phyloP scores from a whole-genome alignment of 2,113 vertebrate species.

The Dunckerocampus dactyliophorus region DNA sequence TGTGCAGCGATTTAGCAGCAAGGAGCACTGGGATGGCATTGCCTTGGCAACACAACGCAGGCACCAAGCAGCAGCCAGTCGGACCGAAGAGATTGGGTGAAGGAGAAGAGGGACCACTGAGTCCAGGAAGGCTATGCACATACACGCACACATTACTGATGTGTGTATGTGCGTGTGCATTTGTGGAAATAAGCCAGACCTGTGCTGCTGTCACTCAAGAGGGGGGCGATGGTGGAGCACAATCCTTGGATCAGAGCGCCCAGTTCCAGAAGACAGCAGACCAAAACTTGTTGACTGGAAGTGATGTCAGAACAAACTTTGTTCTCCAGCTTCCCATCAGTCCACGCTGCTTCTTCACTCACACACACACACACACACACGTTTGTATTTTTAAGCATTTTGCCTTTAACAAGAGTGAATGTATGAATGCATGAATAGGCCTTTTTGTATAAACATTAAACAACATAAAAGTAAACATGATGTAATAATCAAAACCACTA shows the following conservation, averaged over 20 bases:
- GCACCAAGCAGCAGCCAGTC: slow-evolving; percentile 87
- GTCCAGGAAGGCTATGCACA: slow-evolving; percentile 80
- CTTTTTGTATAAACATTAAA: no score
- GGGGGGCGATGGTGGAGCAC: slow-evolving; percentile 79
- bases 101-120: slow-evolving; percentile 78
- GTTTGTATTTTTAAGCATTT: neutral
- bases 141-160: slow-evolving; percentile 11
- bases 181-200: slow-evolving; percentile 60
- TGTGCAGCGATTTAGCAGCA: slow-evolving; percentile 82
- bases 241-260: slow-evolving; percentile 79
- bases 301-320: slow-evolving; percentile 70
- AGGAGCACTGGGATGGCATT: slow-evolving; percentile 76
- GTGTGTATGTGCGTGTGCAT: slow-evolving; percentile 17
- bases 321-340: slow-evolving; percentile 79
- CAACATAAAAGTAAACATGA: no score
- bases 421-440: neutral
- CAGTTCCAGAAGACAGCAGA: slow-evolving; percentile 88
- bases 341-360: slow-evolving; percentile 72
- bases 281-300: slow-evolving; percentile 79
- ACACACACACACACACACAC: slow-evolving; percentile 5
- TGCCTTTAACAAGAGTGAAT: neutral
- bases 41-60: slow-evolving; percentile 82
- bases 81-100: slow-evolving; percentile 78
- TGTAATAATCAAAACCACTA: no score
- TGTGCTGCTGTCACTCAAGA: slow-evolving; percentile 82